Evolutionary conservation across 2,113 vertebrate genomes (phyloP).

Genomic region (Tyto alba): DNA sequence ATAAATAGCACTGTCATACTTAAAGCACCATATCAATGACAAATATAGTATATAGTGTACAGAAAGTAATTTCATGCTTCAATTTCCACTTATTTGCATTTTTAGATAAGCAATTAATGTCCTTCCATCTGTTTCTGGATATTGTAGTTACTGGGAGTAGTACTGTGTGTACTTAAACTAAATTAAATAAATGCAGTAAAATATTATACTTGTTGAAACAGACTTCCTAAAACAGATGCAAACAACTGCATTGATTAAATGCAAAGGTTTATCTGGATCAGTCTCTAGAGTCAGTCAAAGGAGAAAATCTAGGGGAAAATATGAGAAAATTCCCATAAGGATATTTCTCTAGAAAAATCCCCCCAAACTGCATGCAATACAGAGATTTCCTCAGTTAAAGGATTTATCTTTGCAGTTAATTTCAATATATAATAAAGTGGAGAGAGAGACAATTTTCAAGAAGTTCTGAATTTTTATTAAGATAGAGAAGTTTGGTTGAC

Average conservation of each 20-base stretch:
- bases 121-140: not conserved
- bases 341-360: not conserved
- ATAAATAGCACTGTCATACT: not conserved
- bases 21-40: not conserved
- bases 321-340: not conserved
- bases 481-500: not conserved
- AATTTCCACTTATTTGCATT: slow-evolving; percentile 8
- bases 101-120: slow-evolving; percentile 1
- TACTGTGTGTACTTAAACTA: not conserved
- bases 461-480: not conserved
- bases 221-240: not conserved
- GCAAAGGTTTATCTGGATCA: not conserved
- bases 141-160: not conserved
- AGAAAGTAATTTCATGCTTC: slow-evolving; percentile 35
- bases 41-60: not conserved
- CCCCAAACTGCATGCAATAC: not conserved
- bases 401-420: not conserved
- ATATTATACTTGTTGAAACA: not conserved
- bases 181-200: not conserved
- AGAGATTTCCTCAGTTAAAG: not conserved
- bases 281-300: not conserved
- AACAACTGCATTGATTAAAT: not conserved
- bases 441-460: not conserved
- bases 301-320: not conserved
- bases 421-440: not conserved